Evolutionary conservation across 2,888 invertebrate genomes (phyloP), one percentile per base, ranked within the genome.

Genomic region (Zaprionus bogoriensis): DNA sequence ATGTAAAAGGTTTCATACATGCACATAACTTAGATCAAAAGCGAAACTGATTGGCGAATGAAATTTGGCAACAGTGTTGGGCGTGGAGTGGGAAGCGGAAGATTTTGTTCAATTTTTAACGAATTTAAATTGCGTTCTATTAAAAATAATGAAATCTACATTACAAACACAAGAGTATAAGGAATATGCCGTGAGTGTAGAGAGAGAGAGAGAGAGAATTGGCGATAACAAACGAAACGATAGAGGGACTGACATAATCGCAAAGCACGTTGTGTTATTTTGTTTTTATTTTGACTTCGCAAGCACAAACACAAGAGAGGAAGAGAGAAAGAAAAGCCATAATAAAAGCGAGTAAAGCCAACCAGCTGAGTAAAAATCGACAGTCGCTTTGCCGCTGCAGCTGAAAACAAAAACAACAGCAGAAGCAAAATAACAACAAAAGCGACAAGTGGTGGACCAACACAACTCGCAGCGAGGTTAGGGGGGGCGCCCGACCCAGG

Each of bases 91-190:
- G 23, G 54, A 58, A 48, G 57, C 55, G 54, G 57, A 74, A 69
- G 57, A 62, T 55, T 44, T 47, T 42, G 53, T 52, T 65, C 48
- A 74, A 46, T 65, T 36, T 74, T 77, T 65, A 77, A 74, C 66
- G 54, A 77, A 77, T 77, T 74, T 63, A 75, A 77, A 77, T 77
- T 77, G 75, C 77, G 77, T 77, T 77, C 73, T 77, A 73, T 77
- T 77, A 72, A 77, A 77, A 63, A 63, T 69, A 77, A 65, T 71
- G 51, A 68, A 74, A 57, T 59, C 32, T 53, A 54, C 65, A 61
- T 53, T 58, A 52, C 70, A 69, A 62, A 62, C 44, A 51, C 52
- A 58, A 44, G 25, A 48, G 47, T 23, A n/a, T 27, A 32, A 47
- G 41, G 62, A 27, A 41, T 32, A 53, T 14, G 41, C 17, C 22